phyloP scores from a whole-genome alignment of 2,888 invertebrate species.

The Busseola fusca region DNA sequence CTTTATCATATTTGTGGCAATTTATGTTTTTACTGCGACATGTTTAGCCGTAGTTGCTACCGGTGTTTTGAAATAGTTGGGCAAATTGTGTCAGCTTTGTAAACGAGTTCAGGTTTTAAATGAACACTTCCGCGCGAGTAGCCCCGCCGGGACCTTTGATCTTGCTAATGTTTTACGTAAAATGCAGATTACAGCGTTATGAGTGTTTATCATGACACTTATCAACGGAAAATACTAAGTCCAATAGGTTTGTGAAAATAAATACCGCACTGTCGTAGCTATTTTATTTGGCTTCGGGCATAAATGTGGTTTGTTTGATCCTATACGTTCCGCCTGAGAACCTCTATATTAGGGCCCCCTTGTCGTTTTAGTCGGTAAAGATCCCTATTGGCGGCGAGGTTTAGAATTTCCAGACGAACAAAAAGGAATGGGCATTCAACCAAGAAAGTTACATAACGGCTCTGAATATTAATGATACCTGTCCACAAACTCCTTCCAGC shows the following conservation, averaged over 20 bases:
- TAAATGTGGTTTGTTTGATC: not conserved
- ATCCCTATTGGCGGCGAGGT: not conserved
- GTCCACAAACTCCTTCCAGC: conserved; percentile 33
- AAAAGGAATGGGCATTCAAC: not conserved
- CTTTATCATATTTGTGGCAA: conserved; percentile 27
- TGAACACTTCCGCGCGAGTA: conserved; percentile 3
- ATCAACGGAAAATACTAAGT: not conserved
- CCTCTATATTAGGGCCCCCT: not conserved
- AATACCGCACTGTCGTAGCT: not conserved
- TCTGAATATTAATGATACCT: conserved; percentile 6
- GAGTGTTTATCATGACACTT: conserved; percentile 11
- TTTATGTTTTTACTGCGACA: not conserved
- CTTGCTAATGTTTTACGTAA: conserved; percentile 17
- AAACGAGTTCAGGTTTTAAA: not conserved
- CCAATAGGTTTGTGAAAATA: not conserved
- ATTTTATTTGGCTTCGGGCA: not conserved
- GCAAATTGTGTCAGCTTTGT: conserved; percentile 1
- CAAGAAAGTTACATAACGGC: not conserved
- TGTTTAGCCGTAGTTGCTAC: conserved; percentile 3
- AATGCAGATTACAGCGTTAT: conserved; percentile 14
- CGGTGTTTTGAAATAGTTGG: conserved; percentile 2
- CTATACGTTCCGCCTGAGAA: conserved; percentile 4
- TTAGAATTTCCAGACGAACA: not conserved
- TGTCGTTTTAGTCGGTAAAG: not conserved
- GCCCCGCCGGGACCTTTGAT: conserved; percentile 26